Percentiles rank a stretch among this genome's conserved stretches.
phyloP scores from a whole-genome alignment of 1,140 invertebrate species.

The Epicauta chinensis region DNA sequence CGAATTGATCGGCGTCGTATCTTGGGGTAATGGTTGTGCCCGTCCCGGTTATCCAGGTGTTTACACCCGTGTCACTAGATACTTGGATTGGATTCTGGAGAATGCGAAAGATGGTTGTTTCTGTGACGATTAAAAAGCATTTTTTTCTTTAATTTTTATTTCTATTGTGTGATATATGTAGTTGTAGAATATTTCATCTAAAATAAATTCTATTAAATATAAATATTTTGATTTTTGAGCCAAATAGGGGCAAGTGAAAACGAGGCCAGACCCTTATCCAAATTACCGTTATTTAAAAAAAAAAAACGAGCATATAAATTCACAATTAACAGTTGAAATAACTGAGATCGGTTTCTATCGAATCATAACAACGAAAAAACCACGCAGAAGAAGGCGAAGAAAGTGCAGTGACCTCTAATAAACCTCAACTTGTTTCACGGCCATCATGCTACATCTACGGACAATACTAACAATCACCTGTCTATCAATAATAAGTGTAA shows the following conservation, averaged over 20 bases:
- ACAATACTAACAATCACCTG: slow-evolving; percentile 1
- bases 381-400: background rate
- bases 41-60: slow-evolving; percentile 69
- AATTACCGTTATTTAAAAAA: background rate
- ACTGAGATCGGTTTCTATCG: too few species aligned
- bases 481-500: slow-evolving; percentile 1
- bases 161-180: slow-evolving; percentile 6
- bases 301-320: background rate
- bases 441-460: background rate
- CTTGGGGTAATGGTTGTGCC: slow-evolving; percentile 58
- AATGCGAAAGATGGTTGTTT: slow-evolving; percentile 68
- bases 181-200: background rate
- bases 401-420: slow-evolving; percentile 8
- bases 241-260: background rate
- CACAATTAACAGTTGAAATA: background rate
- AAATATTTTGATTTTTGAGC: background rate
- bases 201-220: background rate
- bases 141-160: background rate
- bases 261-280: too few species aligned
- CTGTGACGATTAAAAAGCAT: slow-evolving; percentile 49
- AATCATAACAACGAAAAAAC: too few species aligned
- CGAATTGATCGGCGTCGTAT: slow-evolving; percentile 66
- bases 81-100: slow-evolving; percentile 68
- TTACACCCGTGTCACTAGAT: slow-evolving; percentile 70
- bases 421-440: slow-evolving; percentile 4